A percentile compares a stretch with the other conserved stretches of the same genome.
These are phyloP conservation scores for Artibeus jamaicensis DNA, from an alignment of 2,797 vertebrate genomes.

Conservation along the genomic window DNA sequence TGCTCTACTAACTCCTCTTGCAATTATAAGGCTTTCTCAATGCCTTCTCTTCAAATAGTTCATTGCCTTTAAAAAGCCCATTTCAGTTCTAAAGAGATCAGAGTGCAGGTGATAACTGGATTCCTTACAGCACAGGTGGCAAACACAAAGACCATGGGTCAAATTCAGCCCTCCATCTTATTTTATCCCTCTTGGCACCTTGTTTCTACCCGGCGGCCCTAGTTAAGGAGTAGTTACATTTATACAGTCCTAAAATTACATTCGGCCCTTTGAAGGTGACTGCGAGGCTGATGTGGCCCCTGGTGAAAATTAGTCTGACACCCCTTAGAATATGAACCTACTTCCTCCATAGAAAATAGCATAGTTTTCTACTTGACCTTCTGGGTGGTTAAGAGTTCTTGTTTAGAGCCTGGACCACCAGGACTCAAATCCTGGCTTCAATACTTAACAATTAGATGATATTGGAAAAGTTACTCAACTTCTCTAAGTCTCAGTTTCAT, in stretches of 20 bases:
- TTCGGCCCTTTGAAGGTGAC: too few species aligned
- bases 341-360: neutral
- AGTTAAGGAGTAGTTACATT: too few species aligned
- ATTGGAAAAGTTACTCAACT: neutral
- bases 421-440: neutral
- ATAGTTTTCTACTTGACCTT: neutral
- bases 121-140: neutral
- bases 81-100: neutral
- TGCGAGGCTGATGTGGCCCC: too few species aligned
- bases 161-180: too few species aligned
- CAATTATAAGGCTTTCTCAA: conserved; percentile 2
- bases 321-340: neutral
- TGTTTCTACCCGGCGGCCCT: too few species aligned
- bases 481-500: neutral
- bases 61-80: neutral
- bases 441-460: neutral
- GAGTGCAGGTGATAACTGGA: neutral
- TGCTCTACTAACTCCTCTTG: neutral
- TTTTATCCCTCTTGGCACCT: too few species aligned
- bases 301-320: too few species aligned
- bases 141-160: too few species aligned
- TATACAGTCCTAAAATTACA: too few species aligned
- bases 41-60: neutral
- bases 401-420: neutral
- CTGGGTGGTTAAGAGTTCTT: neutral